Evolutionary conservation across 2,888 invertebrate genomes (phyloP).

Genomic region (Yponomeuta evonymella): DNA sequence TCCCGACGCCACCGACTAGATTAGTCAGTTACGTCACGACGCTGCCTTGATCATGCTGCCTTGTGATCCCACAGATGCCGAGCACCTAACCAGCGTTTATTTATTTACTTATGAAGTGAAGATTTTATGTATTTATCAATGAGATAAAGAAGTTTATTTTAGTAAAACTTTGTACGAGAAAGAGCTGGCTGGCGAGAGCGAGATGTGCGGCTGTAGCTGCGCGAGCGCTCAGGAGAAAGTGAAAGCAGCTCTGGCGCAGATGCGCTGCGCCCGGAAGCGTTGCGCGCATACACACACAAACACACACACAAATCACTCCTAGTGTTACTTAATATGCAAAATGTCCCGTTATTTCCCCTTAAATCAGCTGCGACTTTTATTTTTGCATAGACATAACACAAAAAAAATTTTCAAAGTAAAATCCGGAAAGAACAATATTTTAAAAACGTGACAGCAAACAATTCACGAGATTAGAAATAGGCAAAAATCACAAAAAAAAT

Average conservation of each 20-base stretch:
- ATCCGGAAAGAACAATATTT: not conserved
- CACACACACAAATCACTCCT: not conserved
- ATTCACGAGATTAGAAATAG: not conserved
- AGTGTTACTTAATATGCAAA: not conserved
- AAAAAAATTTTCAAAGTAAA: not conserved
- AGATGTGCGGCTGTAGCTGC: constrained; percentile 20
- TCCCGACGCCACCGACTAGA: constrained; percentile 75
- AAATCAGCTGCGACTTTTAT: too few relatives aligned
- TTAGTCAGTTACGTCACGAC: constrained; percentile 74
- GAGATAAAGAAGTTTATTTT: not conserved
- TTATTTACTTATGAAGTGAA: constrained; percentile 14
- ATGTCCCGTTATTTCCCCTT: not conserved
- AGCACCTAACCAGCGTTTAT: constrained; percentile 29
- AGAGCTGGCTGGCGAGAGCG: constrained; percentile 1
- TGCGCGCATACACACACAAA: constrained; percentile 31
- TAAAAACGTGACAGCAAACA: not conserved
- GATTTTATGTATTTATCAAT: not conserved
- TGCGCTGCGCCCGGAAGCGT: constrained; percentile 64
- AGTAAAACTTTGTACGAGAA: not conserved
- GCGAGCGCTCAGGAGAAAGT: constrained; percentile 60
- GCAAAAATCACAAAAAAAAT: not conserved
- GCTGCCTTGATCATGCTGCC: constrained; percentile 36
- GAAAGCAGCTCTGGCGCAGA: constrained; percentile 69
- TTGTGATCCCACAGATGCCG: constrained; percentile 44
- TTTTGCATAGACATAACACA: not conserved